Conservation (phyloP, 2,888 invertebrate species). For the Athalia rosae region DNA sequence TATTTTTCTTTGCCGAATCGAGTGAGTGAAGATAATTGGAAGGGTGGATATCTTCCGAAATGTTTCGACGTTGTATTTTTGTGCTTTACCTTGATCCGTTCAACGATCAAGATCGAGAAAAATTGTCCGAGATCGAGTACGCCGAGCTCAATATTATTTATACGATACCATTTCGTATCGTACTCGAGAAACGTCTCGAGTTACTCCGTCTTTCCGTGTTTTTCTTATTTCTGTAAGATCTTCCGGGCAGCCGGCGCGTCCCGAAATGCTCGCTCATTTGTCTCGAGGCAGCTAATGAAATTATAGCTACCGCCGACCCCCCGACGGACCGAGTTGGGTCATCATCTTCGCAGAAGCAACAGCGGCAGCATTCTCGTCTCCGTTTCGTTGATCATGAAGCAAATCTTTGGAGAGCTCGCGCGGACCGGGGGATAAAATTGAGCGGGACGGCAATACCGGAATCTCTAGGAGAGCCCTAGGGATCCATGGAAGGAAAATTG, state of each 20-base stretch:
- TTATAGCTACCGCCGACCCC: conserved; percentile 71
- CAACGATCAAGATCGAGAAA: not conserved
- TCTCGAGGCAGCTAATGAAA: conserved; percentile 77
- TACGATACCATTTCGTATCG: no score
- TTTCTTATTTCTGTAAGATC: conserved; percentile 58
- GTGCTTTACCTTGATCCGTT: not conserved
- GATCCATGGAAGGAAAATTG: conserved; percentile 65
- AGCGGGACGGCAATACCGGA: not conserved
- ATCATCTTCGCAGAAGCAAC: conserved; percentile 53
- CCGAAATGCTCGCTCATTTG: conserved; percentile 75
- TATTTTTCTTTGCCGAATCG: conserved; percentile 68
- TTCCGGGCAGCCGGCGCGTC: conserved; percentile 71
- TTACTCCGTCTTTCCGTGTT: conserved; percentile 7
- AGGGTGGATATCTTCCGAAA: conserved; percentile 59
- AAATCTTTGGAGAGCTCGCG: conserved; percentile 12
- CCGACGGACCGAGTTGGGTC: conserved; percentile 59
- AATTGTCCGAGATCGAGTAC: not conserved
- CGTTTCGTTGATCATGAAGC: conserved; percentile 42
- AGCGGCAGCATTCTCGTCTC: conserved; percentile 42
- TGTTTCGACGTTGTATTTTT: not conserved
- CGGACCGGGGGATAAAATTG: conserved; percentile 6
- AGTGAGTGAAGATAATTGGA: conserved; percentile 64
- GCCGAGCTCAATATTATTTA: no score
- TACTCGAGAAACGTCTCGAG: not conserved
- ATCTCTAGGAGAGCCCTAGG: conserved; percentile 45